Evolutionary conservation across 2,888 invertebrate species (phyloP), one percentile per base, ranked within the genome.

Genomic region (Actias luna): DNA sequence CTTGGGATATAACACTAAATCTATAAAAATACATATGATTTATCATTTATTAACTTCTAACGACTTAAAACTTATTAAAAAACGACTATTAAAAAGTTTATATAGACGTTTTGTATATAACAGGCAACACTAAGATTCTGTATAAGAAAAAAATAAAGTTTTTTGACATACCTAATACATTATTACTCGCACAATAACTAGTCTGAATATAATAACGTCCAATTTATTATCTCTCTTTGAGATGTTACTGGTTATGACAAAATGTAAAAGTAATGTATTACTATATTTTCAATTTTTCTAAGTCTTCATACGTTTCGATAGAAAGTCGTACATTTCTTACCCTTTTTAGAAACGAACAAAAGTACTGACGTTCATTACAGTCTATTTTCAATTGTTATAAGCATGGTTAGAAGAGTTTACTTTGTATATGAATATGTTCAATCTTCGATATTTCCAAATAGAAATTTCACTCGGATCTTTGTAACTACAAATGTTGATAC

Each of bases 291-390:
- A 46, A 46, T 18, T 46, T 46, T 18, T 46, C 7, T 46, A 18
- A 46, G 46, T 39, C 36, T 36, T 36, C n/a, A n/a, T 42, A 42
- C 42, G 7, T 46, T 46, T 46, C 46, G 22, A 46, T 46, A 46
- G 46, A 46, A 46, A 22, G 22, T 22, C 22, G 18, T 46, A 46
- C 8, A 8, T 5, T 33, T 7, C 5, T 33, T 33, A 33, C 33
- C 5, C 33, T 33, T 8, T 33, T 7, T 33, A 42, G n/a, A 42
- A 8, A n/a, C n/a, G 42, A 42, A 22, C 18, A 22, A 39, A 39
- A 5, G n/a, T n/a, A n/a, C 12, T 8, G 7, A 42, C 18, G n/a
- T 16, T n/a, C 7, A 18, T 42, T n/a, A 42, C 42, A 42, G 42
- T 18, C 42, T 42, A 42, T 42, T 42, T 42, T n/a, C 42, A 42